Conservation (phyloP, 2,888 invertebrate genomes). For the Malthinus flaveolus region DNA sequence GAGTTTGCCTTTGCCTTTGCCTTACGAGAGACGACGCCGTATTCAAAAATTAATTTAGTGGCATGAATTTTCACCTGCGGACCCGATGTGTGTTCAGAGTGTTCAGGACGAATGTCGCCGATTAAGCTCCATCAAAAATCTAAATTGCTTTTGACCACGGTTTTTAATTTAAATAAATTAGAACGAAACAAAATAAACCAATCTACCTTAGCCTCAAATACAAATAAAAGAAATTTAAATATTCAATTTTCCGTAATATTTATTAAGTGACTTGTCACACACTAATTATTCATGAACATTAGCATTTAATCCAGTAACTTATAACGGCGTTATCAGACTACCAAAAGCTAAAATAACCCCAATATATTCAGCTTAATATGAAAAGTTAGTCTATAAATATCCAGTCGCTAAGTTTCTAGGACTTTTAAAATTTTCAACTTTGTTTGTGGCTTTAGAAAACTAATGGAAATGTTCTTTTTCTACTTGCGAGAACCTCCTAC, state of each 20-base stretch:
- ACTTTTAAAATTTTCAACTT: conserved; percentile 24
- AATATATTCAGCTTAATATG: conserved; percentile 31
- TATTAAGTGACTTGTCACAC: conserved; percentile 15
- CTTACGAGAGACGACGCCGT: too few species aligned
- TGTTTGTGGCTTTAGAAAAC: conserved; percentile 18
- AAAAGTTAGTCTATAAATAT: conserved; percentile 32
- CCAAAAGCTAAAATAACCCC: conserved; percentile 25
- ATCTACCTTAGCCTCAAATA: too few species aligned
- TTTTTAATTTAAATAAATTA: too few species aligned
- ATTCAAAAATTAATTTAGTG: too few species aligned
- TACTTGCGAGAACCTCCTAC: conserved; percentile 12
- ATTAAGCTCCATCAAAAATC: too few species aligned
- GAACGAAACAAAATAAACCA: too few species aligned
- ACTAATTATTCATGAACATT: conserved; percentile 22
- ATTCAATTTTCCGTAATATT: conserved; percentile 14
- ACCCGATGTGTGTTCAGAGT: too few species aligned
- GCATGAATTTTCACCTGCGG: too few species aligned
- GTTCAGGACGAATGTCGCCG: too few species aligned
- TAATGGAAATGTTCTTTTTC: conserved; percentile 19
- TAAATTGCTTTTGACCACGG: too few species aligned
- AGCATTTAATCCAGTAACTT: conserved; percentile 25
- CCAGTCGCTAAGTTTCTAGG: conserved; percentile 19
- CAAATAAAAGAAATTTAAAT: too few species aligned
- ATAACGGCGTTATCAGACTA: conserved; percentile 24
- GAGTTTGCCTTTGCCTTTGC: too few species aligned